These are phyloP conservation scores for Strigops habroptila DNA, from an alignment of 2,113 vertebrate species.

Conservation along the genomic window DNA sequence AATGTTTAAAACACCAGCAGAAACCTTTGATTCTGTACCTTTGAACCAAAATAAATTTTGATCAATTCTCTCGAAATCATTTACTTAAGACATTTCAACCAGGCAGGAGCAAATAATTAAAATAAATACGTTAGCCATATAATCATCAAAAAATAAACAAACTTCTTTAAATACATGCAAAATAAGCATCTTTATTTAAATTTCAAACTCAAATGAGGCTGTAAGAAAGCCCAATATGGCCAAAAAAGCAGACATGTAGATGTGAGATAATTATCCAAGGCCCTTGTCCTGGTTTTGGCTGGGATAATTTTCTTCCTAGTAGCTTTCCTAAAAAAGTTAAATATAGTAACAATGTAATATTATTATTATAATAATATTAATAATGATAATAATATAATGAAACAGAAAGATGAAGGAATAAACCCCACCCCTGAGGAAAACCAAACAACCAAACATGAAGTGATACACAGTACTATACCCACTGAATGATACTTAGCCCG, in stretches of 20 bases:
- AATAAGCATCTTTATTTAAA: background rate
- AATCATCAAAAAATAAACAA: background rate
- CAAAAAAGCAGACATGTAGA: background rate
- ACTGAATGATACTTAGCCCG: background rate
- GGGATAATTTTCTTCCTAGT: background rate
- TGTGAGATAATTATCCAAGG: background rate
- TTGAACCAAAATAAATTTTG: slow-evolving; percentile 41
- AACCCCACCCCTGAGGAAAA: background rate
- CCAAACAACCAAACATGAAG: background rate
- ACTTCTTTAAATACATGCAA: background rate
- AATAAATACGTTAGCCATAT: background rate
- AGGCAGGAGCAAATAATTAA: background rate
- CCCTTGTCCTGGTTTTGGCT: background rate
- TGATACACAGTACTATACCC: background rate
- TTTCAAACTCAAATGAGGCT: background rate
- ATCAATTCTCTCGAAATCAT: slow-evolving; percentile 20
- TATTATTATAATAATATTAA: background rate
- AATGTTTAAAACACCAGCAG: slow-evolving; percentile 90
- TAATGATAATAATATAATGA: background rate
- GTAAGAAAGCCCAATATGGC: background rate
- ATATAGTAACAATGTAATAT: background rate
- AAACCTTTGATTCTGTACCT: slow-evolving; percentile 94
- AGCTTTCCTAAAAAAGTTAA: background rate
- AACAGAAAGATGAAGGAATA: background rate
- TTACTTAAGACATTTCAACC: background rate